phyloP scores from a whole-genome alignment of 1,140 invertebrate species.

The Pissodes strobi region DNA sequence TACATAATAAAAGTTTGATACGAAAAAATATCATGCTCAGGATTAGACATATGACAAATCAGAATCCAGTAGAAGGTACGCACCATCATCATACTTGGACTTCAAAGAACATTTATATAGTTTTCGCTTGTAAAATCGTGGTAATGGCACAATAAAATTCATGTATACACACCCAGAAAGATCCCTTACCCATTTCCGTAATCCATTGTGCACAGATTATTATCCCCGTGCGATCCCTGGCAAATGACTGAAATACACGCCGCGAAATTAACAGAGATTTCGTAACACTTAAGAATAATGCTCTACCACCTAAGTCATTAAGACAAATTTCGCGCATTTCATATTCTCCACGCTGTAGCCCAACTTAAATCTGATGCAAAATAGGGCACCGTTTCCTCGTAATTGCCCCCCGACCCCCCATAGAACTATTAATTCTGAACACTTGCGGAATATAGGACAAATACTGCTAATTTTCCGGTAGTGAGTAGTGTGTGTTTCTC shows the following conservation, averaged over 20 bases:
- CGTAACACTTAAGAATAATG: conserved; percentile 33
- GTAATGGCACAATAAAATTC: not conserved
- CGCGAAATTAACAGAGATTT: conserved; percentile 33
- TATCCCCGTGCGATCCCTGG: conserved; percentile 8
- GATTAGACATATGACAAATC: no score
- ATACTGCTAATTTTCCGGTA: conserved; percentile 27
- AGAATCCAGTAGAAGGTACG: no score
- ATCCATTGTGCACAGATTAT: conserved; percentile 21
- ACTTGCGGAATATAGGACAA: conserved; percentile 32
- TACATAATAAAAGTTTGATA: no score
- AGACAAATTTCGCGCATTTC: conserved; percentile 24
- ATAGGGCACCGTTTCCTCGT: conserved; percentile 7
- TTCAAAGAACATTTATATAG: no score
- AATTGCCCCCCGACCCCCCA: not conserved
- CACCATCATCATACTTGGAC: no score
- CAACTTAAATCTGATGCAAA: conserved; percentile 36
- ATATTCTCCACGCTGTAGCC: conserved; percentile 21
- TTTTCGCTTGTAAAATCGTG: no score
- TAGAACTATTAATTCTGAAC: conserved; percentile 28
- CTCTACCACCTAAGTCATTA: conserved; percentile 32
- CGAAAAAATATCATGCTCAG: no score
- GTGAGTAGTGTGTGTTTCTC: no score
- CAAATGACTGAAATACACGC: conserved; percentile 29
- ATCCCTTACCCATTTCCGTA: not conserved
- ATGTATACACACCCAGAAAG: not conserved